A percentile compares a stretch with the other conserved stretches of the same genome.
These are phyloP conservation scores for Drosophila mimica DNA, from an alignment of 2,888 invertebrate species.

Conservation along the genomic window DNA sequence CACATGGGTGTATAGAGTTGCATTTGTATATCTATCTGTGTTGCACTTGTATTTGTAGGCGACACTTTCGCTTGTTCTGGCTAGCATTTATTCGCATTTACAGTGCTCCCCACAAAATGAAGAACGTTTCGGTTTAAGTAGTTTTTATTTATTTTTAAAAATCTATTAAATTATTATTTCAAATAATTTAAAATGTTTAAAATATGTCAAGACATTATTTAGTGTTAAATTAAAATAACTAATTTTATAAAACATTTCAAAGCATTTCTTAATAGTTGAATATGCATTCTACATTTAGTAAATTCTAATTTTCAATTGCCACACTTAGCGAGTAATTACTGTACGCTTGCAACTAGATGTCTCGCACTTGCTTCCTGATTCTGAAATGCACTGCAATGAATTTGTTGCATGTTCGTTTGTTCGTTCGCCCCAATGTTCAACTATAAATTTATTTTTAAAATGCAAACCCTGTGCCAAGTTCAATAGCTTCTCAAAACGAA, in stretches of 20 bases:
- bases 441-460: constrained; percentile 65
- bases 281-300: neutral
- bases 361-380: constrained; percentile 61
- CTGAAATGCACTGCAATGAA: constrained; percentile 31
- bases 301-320: neutral
- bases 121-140: neutral
- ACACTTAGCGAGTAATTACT: neutral
- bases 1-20: constrained; percentile 24
- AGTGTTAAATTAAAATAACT: neutral
- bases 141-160: neutral
- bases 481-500: constrained; percentile 68
- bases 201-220: neutral
- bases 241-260: neutral
- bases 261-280: neutral
- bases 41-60: constrained; percentile 47
- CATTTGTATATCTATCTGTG: constrained; percentile 12
- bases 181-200: neutral
- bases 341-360: neutral
- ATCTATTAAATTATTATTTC: neutral
- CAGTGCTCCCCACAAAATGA: constrained; percentile 1
- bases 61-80: constrained; percentile 63
- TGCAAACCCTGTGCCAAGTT: constrained; percentile 76
- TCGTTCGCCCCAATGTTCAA: constrained; percentile 29
- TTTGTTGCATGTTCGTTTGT: constrained; percentile 46
- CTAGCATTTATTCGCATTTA: constrained; percentile 31